phyloP scores from a whole-genome alignment of 2,888 invertebrate species.

The Acronicta leporina region DNA sequence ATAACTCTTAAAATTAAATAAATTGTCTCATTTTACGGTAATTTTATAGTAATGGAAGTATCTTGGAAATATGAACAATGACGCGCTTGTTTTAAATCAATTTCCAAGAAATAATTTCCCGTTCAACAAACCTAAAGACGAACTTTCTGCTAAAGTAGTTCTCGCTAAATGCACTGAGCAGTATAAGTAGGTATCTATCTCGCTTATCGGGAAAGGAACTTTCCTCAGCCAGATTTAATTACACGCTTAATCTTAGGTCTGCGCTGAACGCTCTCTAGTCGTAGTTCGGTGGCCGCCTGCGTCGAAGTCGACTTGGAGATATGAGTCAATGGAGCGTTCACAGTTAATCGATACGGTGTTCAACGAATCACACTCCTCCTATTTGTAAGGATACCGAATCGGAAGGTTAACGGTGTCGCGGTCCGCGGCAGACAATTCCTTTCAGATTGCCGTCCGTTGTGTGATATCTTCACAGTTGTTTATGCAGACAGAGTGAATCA shows the following conservation, averaged over 20 bases:
- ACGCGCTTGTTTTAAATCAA: conserved; percentile 33
- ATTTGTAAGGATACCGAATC: background rate
- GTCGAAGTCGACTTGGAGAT: background rate
- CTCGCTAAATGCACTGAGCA: conserved; percentile 20
- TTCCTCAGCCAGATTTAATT: conserved; percentile 50
- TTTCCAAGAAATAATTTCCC: conserved; percentile 19
- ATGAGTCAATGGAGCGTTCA: conserved; percentile 8
- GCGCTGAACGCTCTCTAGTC: conserved; percentile 34
- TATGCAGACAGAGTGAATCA: no score
- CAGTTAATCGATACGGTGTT: background rate
- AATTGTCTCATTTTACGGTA: background rate
- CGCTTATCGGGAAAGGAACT: conserved; percentile 43
- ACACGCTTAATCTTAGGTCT: conserved; percentile 43
- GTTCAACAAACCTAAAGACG: conserved; percentile 17
- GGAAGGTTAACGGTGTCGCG: background rate
- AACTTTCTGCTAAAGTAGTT: conserved; percentile 37
- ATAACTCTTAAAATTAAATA: no score
- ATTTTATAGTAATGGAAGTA: no score
- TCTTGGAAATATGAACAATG: conserved; percentile 1
- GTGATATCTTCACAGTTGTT: background rate
- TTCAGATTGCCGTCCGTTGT: background rate
- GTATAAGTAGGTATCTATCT: conserved; percentile 39
- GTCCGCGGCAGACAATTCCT: background rate
- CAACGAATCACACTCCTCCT: background rate
- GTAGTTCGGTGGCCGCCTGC: conserved; percentile 8